Evolutionary conservation across 2,113 vertebrate genomes (phyloP).

Genomic region (Psittacula cyanocephala): DNA sequence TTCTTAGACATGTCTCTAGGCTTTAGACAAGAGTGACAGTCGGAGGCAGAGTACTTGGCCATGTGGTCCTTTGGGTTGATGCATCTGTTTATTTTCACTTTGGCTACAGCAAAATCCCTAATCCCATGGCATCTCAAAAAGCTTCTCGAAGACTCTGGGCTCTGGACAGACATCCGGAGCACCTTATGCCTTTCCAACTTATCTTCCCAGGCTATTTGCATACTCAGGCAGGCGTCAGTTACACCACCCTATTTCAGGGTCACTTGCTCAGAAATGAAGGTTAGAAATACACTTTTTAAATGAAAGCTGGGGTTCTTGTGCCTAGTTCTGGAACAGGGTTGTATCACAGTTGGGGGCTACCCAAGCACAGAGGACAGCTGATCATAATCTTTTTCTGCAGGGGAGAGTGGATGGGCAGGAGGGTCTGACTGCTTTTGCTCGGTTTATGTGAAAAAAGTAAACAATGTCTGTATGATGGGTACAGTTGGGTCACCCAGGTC

Average conservation of each 20-base stretch:
- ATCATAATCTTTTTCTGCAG: rapidly evolving
- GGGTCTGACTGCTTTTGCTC: rapidly evolving
- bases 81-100: background rate
- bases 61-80: background rate
- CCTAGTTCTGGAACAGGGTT: background rate
- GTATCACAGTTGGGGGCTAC: rapidly evolving
- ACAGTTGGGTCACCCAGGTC: background rate
- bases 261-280: background rate
- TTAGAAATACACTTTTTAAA: background rate
- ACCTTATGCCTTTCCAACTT: rapidly evolving
- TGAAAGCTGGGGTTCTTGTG: rapidly evolving
- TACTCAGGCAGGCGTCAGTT: rapidly evolving
- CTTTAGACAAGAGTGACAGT: rapidly evolving
- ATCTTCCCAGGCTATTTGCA: background rate
- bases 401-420: rapidly evolving
- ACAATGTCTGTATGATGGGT: rapidly evolving
- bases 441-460: background rate
- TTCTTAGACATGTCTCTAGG: background rate
- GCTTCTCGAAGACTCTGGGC: background rate
- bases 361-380: rapidly evolving
- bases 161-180: background rate
- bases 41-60: rapidly evolving
- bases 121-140: background rate
- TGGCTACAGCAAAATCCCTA: background rate
- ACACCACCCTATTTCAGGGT: background rate